phyloP scores from a whole-genome alignment of 2,888 invertebrate genomes.

The Mythimna impura region DNA sequence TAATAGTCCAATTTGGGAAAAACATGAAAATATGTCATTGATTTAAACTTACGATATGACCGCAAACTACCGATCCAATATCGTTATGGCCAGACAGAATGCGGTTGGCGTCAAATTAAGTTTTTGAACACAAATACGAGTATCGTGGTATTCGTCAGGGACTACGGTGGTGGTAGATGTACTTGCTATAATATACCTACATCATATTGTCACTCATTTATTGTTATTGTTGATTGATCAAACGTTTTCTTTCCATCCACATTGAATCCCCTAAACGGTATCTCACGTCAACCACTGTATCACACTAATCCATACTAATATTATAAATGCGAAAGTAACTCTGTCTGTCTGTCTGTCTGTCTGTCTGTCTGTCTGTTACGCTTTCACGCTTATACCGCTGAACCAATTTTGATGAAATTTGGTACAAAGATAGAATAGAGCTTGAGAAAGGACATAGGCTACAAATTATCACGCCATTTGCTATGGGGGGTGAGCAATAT shows the following conservation, averaged over 20 bases:
- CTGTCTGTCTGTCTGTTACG: no score
- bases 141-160: neutral
- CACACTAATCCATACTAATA: no score
- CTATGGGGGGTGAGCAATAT: no score
- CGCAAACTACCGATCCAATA: constrained; percentile 47
- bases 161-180: no score
- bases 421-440: no score
- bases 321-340: no score
- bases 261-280: neutral
- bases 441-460: no score
- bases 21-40: constrained; percentile 58
- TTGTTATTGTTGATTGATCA: neutral
- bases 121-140: constrained; percentile 26
- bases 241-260: neutral
- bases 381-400: no score
- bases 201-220: neutral
- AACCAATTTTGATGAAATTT: no score
- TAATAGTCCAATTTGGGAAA: constrained; percentile 51
- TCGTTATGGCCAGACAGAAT: constrained; percentile 27
- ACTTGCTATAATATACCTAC: no score
- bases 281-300: neutral
- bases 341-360: no score
- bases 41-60: constrained; percentile 52
- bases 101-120: constrained; percentile 29
- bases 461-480: no score